Conservation (phyloP, 2,113 vertebrate species). For the Paraplagusia blochii region DNA sequence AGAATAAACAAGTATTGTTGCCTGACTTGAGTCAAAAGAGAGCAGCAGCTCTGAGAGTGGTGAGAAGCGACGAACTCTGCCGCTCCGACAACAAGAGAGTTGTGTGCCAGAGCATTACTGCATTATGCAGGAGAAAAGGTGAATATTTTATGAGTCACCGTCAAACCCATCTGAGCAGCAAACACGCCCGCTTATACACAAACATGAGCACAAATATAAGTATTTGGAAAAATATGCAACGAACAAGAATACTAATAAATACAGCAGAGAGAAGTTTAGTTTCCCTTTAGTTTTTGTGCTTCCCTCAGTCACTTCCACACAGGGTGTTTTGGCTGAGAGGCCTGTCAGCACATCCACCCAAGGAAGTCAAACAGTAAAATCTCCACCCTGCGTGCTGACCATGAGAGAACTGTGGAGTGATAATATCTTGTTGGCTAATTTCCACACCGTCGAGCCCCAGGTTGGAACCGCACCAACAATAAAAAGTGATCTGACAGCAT, state of each 20-base stretch:
- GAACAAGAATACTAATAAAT: too few species aligned
- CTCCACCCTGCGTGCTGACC: slow-evolving; percentile 28
- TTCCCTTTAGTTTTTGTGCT: too few species aligned
- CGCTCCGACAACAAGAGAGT: slow-evolving; percentile 18
- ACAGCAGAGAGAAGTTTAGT: too few species aligned
- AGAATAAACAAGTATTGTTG: slow-evolving; percentile 7
- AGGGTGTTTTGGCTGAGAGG: slow-evolving; percentile 26
- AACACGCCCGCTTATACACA: slow-evolving; percentile 1
- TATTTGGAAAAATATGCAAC: slow-evolving; percentile 2
- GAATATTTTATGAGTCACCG: slow-evolving; percentile 63
- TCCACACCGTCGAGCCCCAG: slow-evolving; percentile 28
- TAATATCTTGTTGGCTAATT: slow-evolving; percentile 47
- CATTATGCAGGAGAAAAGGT: slow-evolving; percentile 68
- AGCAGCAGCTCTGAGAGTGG: slow-evolving; percentile 1
- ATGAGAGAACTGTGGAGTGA: slow-evolving; percentile 28
- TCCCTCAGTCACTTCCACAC: not conserved
- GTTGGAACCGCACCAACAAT: slow-evolving; percentile 39
- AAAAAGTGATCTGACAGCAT: slow-evolving; percentile 39
- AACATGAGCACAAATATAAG: not conserved
- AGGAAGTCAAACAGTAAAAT: slow-evolving; percentile 54
- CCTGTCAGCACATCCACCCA: slow-evolving; percentile 20
- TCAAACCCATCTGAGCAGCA: slow-evolving; percentile 18
- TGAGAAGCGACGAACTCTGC: slow-evolving; percentile 13
- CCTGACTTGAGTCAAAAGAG: not conserved
- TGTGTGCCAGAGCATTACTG: slow-evolving; percentile 45